Conservation (phyloP, 2,797 vertebrate genomes). For the Onychomys leucogaster region DNA sequence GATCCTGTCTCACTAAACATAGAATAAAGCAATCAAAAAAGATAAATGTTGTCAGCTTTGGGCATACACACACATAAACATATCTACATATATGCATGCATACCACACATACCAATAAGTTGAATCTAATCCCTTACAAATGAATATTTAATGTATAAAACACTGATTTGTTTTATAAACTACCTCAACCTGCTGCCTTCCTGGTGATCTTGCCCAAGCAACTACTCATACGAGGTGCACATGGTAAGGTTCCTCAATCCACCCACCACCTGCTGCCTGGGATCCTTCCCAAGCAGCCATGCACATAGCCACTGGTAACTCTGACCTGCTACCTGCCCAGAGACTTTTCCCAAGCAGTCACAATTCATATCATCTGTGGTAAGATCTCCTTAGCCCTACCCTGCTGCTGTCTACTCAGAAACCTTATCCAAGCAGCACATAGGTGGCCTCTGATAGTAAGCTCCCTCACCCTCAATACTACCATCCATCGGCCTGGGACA, state of each 20-base stretch:
- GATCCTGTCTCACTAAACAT: neutral
- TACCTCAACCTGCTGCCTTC: neutral
- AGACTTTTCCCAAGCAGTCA: neutral
- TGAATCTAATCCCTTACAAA: constrained; percentile 37
- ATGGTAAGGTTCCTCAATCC: neutral
- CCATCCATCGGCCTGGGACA: neutral
- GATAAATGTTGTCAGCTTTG: neutral
- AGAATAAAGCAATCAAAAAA: neutral
- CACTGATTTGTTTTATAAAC: neutral
- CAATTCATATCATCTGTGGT: neutral
- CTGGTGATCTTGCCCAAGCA: neutral
- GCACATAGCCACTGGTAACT: neutral
- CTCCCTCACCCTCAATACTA: neutral
- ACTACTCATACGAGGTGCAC: neutral
- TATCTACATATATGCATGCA: neutral
- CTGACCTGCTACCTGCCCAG: neutral
- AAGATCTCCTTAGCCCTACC: neutral
- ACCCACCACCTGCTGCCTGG: neutral
- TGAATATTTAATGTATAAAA: constrained; percentile 20
- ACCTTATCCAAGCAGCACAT: neutral
- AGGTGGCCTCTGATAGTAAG: neutral
- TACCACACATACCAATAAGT: neutral
- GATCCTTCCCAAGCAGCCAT: neutral
- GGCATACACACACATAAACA: no score
- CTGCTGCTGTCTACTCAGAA: neutral